A percentile compares a stretch with the other conserved stretches of the same genome.
Conservation (phyloP, 1,140 invertebrate species). For the Listronotus oregonensis region DNA sequence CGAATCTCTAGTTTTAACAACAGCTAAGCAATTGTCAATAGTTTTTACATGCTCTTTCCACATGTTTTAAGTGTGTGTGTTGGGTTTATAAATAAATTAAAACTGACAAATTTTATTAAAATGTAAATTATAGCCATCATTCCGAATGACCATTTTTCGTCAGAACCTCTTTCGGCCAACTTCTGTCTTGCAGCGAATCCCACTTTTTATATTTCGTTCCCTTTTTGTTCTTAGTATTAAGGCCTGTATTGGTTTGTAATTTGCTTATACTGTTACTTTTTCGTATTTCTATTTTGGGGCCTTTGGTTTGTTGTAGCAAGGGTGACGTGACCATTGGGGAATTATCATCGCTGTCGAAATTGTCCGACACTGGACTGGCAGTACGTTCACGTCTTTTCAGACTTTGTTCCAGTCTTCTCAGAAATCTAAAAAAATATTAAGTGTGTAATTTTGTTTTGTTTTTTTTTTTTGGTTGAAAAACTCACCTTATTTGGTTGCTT, state of each 20-base stretch:
- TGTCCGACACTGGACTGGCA: conserved; percentile 57
- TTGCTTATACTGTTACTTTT: conserved; percentile 59
- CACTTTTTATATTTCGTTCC: conserved; percentile 44
- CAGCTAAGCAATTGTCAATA: no score
- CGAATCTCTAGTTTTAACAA: no score
- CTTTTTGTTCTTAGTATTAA: conserved; percentile 32
- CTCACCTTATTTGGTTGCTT: conserved; percentile 69
- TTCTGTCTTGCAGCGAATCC: conserved; percentile 44
- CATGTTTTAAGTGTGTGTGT: no score
- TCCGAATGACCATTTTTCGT: conserved; percentile 53
- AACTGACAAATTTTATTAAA: not conserved
- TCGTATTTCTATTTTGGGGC: conserved; percentile 49
- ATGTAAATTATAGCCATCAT: conserved; percentile 30
- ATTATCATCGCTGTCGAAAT: conserved; percentile 64
- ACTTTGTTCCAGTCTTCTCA: conserved; percentile 65
- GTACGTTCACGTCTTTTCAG: conserved; percentile 64
- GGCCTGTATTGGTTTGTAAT: conserved; percentile 46
- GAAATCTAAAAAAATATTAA: conserved; percentile 54
- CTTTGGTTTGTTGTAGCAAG: conserved; percentile 55
- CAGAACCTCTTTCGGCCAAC: conserved; percentile 48
- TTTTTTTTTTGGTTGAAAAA: no score
- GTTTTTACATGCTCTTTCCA: no score
- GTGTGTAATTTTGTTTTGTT: no score
- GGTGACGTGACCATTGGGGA: conserved; percentile 64
- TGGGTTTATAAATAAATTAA: not conserved